Evolutionary conservation across 2,113 vertebrate species (phyloP).

Genomic region (Ploceus nigricollis): DNA sequence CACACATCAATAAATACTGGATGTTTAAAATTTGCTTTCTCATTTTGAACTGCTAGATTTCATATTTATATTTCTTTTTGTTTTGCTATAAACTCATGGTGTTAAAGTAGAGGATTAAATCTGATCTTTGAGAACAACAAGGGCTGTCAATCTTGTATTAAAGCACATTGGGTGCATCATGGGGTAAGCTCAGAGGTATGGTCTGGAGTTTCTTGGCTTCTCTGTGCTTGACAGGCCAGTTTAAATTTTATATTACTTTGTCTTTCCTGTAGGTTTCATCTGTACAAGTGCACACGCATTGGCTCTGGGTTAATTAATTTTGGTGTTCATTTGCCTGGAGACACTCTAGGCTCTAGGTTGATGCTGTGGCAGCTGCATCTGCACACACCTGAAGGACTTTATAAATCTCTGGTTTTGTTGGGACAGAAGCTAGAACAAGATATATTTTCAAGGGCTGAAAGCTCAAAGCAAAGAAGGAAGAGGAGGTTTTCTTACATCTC

Average conservation of each 20-base stretch:
- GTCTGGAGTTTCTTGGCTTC: not conserved
- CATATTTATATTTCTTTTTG: not conserved
- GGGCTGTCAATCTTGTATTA: not conserved
- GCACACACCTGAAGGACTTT: not conserved
- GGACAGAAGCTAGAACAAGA: not conserved
- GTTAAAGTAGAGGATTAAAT: not conserved
- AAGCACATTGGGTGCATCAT: not conserved
- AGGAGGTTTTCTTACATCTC: not conserved
- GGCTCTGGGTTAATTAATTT: not conserved
- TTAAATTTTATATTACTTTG: not conserved
- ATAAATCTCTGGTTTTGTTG: not conserved
- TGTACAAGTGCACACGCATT: not conserved
- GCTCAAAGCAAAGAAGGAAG: not conserved
- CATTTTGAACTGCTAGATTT: not conserved
- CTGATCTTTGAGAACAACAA: not conserved
- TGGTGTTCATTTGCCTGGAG: not conserved
- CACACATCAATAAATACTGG: not conserved
- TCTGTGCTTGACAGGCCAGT: not conserved
- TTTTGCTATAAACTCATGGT: not conserved
- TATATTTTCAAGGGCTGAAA: not conserved
- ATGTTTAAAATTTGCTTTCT: not conserved
- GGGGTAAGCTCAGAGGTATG: not conserved
- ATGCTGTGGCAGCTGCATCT: not conserved
- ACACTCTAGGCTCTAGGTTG: not conserved
- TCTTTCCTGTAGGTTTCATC: not conserved